These are phyloP conservation scores for Uromys caudimaculatus DNA, from an alignment of 2,797 vertebrate species.

Conservation along the genomic window DNA sequence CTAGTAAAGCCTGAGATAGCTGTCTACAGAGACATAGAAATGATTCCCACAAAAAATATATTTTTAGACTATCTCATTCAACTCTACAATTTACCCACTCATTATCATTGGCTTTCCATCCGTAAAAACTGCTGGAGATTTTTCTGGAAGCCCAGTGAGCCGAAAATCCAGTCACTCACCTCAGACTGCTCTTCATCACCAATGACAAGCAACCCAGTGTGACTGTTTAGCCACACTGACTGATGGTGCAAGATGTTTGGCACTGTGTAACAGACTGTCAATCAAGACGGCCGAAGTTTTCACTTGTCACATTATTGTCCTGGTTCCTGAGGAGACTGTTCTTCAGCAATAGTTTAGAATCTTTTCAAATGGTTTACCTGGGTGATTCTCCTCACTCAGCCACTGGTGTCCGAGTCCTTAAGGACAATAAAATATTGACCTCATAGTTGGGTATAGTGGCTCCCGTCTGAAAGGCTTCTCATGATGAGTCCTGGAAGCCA, in stretches of 20 bases:
- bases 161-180: neutral
- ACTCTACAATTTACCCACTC: neutral
- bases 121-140: neutral
- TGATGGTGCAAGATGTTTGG: neutral
- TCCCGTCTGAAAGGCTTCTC: neutral
- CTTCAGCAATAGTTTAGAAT: neutral
- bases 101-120: neutral
- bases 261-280: neutral
- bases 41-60: neutral
- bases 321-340: neutral
- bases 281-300: neutral
- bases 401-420: neutral
- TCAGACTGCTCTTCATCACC: rapidly evolving
- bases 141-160: neutral
- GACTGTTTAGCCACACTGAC: neutral
- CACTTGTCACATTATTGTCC: neutral
- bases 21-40: neutral
- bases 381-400: neutral
- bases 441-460: neutral
- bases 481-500: neutral
- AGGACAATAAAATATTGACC: neutral
- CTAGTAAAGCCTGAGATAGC: neutral
- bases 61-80: neutral
- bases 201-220: neutral
- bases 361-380: neutral